Evolutionary conservation across 1,140 invertebrate genomes (phyloP), one percentile per base, ranked within the genome.

Genomic region (Nautilus pompilius): DNA sequence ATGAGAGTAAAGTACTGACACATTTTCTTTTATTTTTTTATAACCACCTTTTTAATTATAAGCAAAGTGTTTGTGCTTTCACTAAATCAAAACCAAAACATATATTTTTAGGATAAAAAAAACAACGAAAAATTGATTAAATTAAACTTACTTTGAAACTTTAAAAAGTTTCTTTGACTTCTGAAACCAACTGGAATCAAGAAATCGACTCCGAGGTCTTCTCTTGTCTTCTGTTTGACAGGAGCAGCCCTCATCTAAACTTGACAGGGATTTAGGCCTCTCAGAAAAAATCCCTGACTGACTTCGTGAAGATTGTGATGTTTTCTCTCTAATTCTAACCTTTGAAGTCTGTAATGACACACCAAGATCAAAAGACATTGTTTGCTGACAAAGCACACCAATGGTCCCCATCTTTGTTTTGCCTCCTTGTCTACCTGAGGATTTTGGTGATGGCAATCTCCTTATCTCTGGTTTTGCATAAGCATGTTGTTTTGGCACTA

Each of bases 131-230:
- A n/a, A n/a, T n/a, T n/a, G 29, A 10, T 28, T 22, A 34, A 13
- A 5, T 36, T 5, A 15, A 63, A 79, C 77, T 79, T 65, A 79
- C 77, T 79, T 79, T 71, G 77, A 79, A 74, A 77, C 75, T 77
- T 79, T 79, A 66, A 79, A 79, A 63, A 79, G 76, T 63, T 69
- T 76, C 57, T 73, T 77, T n/a, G 77, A 71, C 60, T 73, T 78
- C 51, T 75, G 75, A 51, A 78, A 69, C 70, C 75, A 78, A 49
- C 61, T 68, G 29, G 70, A 69, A 57, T 77, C 75, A 58, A 79
- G 67, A 69, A 79, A 76, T 67, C 70, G 71, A 24, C 65, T 66
- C 54, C 62, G 67, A 24, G 68, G 68, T 55, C 72, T 71, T 66
- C 71, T 77, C 64, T 75, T 73, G 28, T 76, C 69, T n/a, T 69